Conservation (phyloP, 2,888 invertebrate genomes). For the Drosophila pseudotalamancana region DNA sequence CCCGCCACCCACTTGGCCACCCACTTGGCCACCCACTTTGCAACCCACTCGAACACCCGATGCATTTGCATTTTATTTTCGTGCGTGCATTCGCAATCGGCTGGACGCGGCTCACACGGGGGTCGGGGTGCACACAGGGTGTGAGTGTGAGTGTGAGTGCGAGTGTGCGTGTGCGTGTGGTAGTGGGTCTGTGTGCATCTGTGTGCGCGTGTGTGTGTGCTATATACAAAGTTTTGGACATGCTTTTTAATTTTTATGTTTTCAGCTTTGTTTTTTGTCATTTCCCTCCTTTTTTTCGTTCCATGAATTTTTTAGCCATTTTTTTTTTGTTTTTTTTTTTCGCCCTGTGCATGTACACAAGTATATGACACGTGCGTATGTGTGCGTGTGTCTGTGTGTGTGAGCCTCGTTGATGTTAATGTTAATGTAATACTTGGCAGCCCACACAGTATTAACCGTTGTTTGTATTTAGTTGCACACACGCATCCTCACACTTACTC, state of each 20-base stretch:
- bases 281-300: constrained; percentile 18
- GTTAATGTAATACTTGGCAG: constrained; percentile 47
- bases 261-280: constrained; percentile 18
- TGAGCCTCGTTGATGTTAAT: constrained; percentile 23
- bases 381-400: background rate
- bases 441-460: constrained; percentile 34
- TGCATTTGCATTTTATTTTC: constrained; percentile 78
- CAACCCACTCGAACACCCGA: background rate
- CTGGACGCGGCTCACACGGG: constrained; percentile 20
- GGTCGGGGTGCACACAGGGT: background rate
- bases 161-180: background rate
- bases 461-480: constrained; percentile 29
- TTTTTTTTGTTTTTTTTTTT: background rate
- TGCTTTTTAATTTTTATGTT: constrained; percentile 41
- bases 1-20: background rate
- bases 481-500: background rate
- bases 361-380: background rate
- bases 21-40: background rate
- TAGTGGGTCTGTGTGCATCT: constrained; percentile 3
- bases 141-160: background rate
- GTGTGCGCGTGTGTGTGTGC: background rate
- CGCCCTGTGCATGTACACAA: background rate
- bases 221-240: constrained; percentile 43
- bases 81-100: constrained; percentile 72
- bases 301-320: constrained; percentile 19